Base-by-base conservation (phyloP, 2,888 invertebrate genomes). In the Clistopyga incitator region DNA sequence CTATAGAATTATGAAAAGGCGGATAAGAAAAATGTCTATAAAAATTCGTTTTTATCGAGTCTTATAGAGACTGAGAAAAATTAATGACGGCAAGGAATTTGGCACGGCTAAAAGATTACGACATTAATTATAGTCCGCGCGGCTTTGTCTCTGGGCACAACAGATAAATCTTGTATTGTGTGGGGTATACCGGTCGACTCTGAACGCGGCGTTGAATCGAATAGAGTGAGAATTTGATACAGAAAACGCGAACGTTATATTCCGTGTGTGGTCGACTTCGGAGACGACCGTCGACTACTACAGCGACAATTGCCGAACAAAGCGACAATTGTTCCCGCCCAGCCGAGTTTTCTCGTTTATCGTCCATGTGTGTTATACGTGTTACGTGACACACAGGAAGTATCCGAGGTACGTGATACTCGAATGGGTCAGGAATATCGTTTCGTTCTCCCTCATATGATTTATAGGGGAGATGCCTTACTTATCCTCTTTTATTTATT, bases 301-400 rank as follows among this genome's bases (percentile, higher is more conserved):
- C 50, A 54, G 23, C 50, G 68, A 70, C 72, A 59, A 59, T 50
- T 29, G 50, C n/a, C n/a, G 50, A 84, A 84, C 74, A 81, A 81
- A 78, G 78, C 68, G 75, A 78, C 78, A 59, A 84, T 84, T 81
- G 80, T 84, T 72, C 56, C 45, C 38, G 65, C 64, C 67, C 54
- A 56, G 64, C 56, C 47, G 61, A 79, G 76, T 77, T 80, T 80
- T 79, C 68, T 77, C 77, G 29, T 47, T 18, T 61, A 15, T 56
- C 13, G 23, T 0, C 11, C 11, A 20, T 23, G 11, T 54, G 59
- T 42, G 23, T 84, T 70, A 74, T 80, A 52, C 77, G 64, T 38
- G 75, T 61, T 74, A 78, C 74, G 74, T 74, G 78, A 52, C 71
- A 72, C 72, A 76, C 29, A 79, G 72, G 72, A 74, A 70, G 25